Evolutionary conservation across 2,888 invertebrate species (phyloP).

Genomic region (Nephrotoma flavescens): DNA sequence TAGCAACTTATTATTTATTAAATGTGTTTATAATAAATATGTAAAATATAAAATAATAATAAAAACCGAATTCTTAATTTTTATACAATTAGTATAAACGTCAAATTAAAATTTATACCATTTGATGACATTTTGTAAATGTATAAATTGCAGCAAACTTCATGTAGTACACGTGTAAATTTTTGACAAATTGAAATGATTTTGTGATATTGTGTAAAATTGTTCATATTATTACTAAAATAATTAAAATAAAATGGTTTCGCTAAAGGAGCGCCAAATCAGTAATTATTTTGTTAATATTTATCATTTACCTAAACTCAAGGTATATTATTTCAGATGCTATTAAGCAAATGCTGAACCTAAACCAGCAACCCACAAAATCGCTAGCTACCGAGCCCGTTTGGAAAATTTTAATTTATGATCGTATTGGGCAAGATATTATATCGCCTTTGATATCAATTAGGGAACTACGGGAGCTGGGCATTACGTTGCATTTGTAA

Average conservation of each 20-base stretch:
- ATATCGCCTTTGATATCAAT: conserved; percentile 93
- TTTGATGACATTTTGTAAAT: background rate
- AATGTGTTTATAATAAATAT: background rate
- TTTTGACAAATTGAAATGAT: conserved; percentile 5
- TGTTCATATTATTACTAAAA: background rate
- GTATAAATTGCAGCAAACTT: background rate
- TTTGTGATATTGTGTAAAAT: background rate
- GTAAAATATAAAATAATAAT: background rate
- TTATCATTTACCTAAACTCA: conserved; percentile 6
- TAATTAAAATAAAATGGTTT: conserved; percentile 36
- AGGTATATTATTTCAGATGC: conserved; percentile 48
- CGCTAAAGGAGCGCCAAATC: conserved; percentile 55
- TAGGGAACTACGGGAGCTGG: conserved; percentile 87
- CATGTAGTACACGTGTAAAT: conserved; percentile 4
- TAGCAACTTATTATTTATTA: too few species aligned
- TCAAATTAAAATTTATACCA: background rate
- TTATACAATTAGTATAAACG: background rate
- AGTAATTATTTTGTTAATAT: conserved; percentile 35
- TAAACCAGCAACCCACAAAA: conserved; percentile 69
- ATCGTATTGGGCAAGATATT: conserved; percentile 93
- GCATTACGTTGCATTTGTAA: conserved; percentile 96
- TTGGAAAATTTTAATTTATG: conserved; percentile 95
- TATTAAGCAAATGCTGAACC: conserved; percentile 88
- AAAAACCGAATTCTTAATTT: background rate
- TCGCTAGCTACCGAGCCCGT: conserved; percentile 69